Base-by-base conservation (phyloP, 2,113 vertebrate species). In the Cichladusa arquata region DNA sequence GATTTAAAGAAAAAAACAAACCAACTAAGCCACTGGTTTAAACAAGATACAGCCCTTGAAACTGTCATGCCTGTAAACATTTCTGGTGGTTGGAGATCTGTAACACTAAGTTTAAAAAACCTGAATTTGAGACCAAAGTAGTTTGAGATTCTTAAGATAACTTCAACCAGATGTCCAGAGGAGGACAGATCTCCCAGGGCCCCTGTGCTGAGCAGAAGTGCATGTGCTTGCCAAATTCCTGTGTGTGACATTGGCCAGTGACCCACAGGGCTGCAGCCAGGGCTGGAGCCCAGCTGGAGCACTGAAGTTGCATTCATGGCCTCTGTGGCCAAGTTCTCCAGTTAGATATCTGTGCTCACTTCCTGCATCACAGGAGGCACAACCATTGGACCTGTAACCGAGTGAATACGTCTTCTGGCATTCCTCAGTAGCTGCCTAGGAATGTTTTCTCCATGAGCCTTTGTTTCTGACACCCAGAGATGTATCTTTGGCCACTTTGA, bases 261-360 rank as follows among this genome's bases (percentile, higher is more conserved):
- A 67, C 62, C 28, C 0, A 0, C 0, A 11, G 20, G 23, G 38
- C 60, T 8, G 5, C 58, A 61, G 58, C 34, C 44, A 36, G 40
- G 57, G 31, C 64, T 89, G 72, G 38, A 88, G 58, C 45, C 14
- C 77, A 66, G 42, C 54, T 81, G 80, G 20, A 81, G n/a, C 29
- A 19, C 40, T 40, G 57, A 67, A 19, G 47, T 66, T 1, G 0
- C 47, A 18, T 54, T 85, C 3, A 1, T 33, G 12, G n/a, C 60
- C n/a, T 93, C 67, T 64, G 33, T 34, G 28, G 31, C 25, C 22
- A 19, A 15, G 8, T 58, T 42, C 19, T 81, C 25, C 0, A 0
- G 28, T 83, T 58, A 83, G 67, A 80, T 2, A 1, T 15, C 26
- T 11, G 9, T 36, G n/a, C 48, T 64, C 0, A 0, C 24, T 57